These are phyloP conservation scores for Poecilus cupreus DNA, from an alignment of 2,888 invertebrate genomes.

Conservation along the genomic window DNA sequence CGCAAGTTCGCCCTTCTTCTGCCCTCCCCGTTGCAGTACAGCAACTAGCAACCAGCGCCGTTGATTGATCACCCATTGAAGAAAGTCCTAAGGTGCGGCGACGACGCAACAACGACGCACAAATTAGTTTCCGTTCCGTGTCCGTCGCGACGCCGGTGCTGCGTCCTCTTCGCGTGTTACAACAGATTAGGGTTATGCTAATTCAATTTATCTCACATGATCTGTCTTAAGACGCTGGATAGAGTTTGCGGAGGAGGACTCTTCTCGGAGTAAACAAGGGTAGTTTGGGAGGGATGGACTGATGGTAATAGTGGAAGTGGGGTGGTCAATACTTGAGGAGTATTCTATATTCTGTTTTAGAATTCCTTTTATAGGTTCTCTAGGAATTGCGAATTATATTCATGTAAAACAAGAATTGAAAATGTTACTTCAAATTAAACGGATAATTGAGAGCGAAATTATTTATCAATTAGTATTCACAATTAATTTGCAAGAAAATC, in stretches of 20 bases:
- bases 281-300: no score
- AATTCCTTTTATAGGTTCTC: no score
- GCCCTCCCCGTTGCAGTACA: neutral
- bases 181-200: slow-evolving; percentile 60
- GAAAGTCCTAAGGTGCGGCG: slow-evolving; percentile 50
- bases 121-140: slow-evolving; percentile 49
- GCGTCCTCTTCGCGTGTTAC: slow-evolving; percentile 14
- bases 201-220: slow-evolving; percentile 59
- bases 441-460: no score
- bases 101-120: slow-evolving; percentile 42
- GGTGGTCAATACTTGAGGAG: no score
- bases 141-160: no score
- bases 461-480: no score
- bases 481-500: no score
- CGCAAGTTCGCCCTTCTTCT: neutral
- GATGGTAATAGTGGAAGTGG: no score
- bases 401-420: no score
- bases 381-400: no score
- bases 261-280: slow-evolving; percentile 13
- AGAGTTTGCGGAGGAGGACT: neutral
- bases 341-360: no score
- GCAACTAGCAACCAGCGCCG: neutral
- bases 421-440: no score
- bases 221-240: slow-evolving; percentile 52
- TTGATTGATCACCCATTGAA: slow-evolving; percentile 57